phyloP scores from a whole-genome alignment of 2,888 invertebrate genomes.

The Andrena trimmerana region DNA sequence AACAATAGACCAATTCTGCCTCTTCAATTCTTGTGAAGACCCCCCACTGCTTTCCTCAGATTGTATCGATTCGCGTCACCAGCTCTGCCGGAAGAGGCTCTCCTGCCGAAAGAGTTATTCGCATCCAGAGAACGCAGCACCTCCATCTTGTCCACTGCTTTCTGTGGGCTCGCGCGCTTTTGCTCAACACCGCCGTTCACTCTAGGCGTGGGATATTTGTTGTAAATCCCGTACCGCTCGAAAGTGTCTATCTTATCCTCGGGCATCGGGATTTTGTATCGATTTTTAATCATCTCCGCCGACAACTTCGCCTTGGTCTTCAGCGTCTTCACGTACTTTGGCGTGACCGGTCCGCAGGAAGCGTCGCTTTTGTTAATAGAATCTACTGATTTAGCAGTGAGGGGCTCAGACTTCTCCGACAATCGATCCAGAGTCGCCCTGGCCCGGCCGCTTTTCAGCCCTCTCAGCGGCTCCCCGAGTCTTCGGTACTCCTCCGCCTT shows the following conservation, averaged over 20 bases:
- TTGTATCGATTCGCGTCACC: neutral
- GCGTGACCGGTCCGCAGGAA: neutral
- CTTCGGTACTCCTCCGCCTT: neutral
- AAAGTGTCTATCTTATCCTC: slow-evolving; percentile 11
- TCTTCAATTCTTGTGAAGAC: slow-evolving; percentile 14
- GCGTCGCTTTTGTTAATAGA: slow-evolving; percentile 10
- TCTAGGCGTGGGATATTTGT: slow-evolving; percentile 16
- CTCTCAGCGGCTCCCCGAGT: neutral
- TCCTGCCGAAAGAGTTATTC: neutral
- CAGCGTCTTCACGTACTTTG: neutral
- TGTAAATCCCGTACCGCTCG: slow-evolving; percentile 34
- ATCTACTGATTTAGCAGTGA: slow-evolving; percentile 48
- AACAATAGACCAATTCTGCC: neutral
- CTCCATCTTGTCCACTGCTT: slow-evolving; percentile 33
- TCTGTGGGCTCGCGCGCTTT: neutral
- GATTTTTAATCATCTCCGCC: neutral
- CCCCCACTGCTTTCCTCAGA: slow-evolving; percentile 9
- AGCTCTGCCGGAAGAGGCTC: no score
- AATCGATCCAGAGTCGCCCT: slow-evolving; percentile 54
- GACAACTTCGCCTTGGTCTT: neutral
- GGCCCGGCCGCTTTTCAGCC: slow-evolving; percentile 9
- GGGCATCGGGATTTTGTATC: neutral
- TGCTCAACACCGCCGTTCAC: neutral
- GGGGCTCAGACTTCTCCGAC: slow-evolving; percentile 61
- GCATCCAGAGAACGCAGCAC: slow-evolving; percentile 30